Evolutionary conservation across 2,888 invertebrate species (phyloP).

Genomic region (Aelia acuminata): DNA sequence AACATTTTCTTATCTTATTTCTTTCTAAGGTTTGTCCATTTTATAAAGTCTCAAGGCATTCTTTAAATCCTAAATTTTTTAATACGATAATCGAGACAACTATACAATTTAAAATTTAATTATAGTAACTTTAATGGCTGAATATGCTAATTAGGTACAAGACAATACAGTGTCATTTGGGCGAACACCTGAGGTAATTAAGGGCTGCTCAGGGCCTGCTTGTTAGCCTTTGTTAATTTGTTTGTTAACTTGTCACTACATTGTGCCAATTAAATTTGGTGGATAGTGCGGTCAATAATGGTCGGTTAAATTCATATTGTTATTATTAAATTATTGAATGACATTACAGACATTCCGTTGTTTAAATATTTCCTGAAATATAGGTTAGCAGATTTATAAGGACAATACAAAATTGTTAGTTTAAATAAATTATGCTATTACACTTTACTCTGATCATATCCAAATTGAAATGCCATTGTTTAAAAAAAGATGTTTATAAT

Average conservation of each 20-base stretch:
- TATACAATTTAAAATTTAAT: neutral
- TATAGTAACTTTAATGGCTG: neutral
- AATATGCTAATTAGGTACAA: constrained; percentile 19
- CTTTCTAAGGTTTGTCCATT: no score
- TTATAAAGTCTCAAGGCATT: no score
- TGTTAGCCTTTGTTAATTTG: constrained; percentile 29
- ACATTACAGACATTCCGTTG: neutral
- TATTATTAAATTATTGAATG: constrained; percentile 4
- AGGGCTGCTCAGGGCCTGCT: neutral
- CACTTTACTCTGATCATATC: neutral
- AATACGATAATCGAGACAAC: neutral
- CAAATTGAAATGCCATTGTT: no score
- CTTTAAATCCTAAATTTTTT: no score
- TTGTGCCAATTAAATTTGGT: constrained; percentile 1
- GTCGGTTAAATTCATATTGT: neutral
- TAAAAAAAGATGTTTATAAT: no score
- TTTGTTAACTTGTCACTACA: constrained; percentile 28
- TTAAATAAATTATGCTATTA: neutral
- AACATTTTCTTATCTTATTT: no score
- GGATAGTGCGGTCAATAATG: neutral
- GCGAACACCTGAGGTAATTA: constrained; percentile 13
- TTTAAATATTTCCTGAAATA: neutral
- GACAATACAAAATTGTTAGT: neutral
- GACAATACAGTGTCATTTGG: neutral
- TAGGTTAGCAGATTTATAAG: neutral